Evolutionary conservation across 1,140 invertebrate species (phyloP).

Genomic region (Anagrus nilaparvatae): DNA sequence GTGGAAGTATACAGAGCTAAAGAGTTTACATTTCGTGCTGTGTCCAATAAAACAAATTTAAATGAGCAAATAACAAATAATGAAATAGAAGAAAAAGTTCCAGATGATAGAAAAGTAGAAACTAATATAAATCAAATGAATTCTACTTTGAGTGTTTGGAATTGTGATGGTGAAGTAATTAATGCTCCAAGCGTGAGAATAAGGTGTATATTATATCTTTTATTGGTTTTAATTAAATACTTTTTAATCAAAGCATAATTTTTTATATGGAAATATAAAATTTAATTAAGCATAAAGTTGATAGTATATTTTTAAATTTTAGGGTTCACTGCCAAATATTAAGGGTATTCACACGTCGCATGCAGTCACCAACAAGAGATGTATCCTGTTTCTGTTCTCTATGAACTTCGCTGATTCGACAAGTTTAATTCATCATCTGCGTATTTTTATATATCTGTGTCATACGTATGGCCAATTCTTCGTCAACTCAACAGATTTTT

Average conservation of each 20-base stretch:
- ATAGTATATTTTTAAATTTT: constrained; percentile 11
- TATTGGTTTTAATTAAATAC: constrained; percentile 3
- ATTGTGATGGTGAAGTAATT: constrained; percentile 78
- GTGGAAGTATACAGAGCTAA: constrained; percentile 66
- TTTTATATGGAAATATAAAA: not conserved
- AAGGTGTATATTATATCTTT: constrained; percentile 42
- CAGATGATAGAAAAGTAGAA: constrained; percentile 22
- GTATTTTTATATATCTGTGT: too few relatives aligned
- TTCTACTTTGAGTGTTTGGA: constrained; percentile 58
- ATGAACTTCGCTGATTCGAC: constrained; percentile 4
- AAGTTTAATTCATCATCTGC: not conserved
- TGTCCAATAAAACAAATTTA: too few relatives aligned
- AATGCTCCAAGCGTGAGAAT: constrained; percentile 57
- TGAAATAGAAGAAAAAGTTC: too few relatives aligned
- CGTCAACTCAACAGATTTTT: too few relatives aligned
- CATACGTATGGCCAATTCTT: too few relatives aligned
- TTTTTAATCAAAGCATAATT: not conserved
- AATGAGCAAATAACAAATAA: too few relatives aligned
- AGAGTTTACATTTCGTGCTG: constrained; percentile 62
- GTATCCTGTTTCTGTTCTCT: constrained; percentile 16
- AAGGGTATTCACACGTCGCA: constrained; percentile 45
- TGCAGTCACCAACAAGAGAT: constrained; percentile 10
- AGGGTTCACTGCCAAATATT: constrained; percentile 49
- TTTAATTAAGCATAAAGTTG: not conserved
- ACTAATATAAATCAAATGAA: constrained; percentile 27